Base-by-base conservation (phyloP, 2,113 vertebrate species). In the Siphamia tubifer region DNA sequence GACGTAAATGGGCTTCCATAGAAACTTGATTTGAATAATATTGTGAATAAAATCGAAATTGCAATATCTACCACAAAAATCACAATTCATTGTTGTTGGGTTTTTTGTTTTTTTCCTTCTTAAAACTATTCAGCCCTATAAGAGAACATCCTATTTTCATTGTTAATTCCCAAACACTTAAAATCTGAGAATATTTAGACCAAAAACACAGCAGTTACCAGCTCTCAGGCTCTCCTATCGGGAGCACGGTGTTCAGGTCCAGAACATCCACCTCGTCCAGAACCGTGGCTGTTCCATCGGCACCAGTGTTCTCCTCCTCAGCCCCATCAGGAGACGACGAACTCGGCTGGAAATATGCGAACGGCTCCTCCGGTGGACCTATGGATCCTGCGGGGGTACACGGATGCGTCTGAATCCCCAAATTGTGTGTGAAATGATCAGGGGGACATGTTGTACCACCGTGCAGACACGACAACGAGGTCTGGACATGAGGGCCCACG, bases 211-310 rank as follows among this genome's bases (percentile, higher is more conserved):
- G 40, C 43, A 62, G 60, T 85, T 94, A 99, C 97, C 97, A 99
- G 84, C 90, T 92, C 56, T 98, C 95, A n/a, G 94, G 84, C 58
- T 94, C 85, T 61, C 57, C 81, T 1, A 82, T 56, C n/a, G 90
- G 81, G 4, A 92, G 86, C 27, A 93, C 47, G 69, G 74, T 71
- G 77, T 90, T 90, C 52, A 97, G 89, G 73, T 98, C 95, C 89
- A 99, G 77, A n/a, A 94, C 64, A 53, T 96, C 94, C 66, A 97
- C 93, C 86, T 97, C 94, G 27, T 98, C 96, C 93, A 96, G 68
- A 55, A 93, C 85, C 32, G 93, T 84, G 0, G 62, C 82, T 17
- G 81, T 79, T 30, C 83, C 82, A 39, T 79, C 54, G 47, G 81
- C 53, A 25, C 72, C 58, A 64, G 61, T 25, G 44, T 87, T n/a